Percentiles rank a stretch among this genome's conserved stretches.
These are phyloP conservation scores for Connochaetes taurinus DNA, from an alignment of 2,113 vertebrate species.

Conservation along the genomic window DNA sequence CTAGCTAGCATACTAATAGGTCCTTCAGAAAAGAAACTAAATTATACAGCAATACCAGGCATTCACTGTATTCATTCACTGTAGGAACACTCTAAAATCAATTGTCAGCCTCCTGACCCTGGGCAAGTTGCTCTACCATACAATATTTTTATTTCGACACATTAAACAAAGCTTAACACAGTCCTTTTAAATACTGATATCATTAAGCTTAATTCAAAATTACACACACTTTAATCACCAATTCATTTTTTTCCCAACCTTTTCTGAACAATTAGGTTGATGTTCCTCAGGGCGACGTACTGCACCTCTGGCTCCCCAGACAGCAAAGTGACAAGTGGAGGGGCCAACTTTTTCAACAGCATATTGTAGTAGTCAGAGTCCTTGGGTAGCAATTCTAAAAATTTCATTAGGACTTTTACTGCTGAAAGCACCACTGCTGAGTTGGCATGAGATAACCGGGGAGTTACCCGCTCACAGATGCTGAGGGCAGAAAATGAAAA, in stretches of 20 bases:
- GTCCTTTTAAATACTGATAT: background rate
- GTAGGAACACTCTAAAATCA: background rate
- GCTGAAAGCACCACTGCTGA: constrained; percentile 97
- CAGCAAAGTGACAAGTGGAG: constrained; percentile 94
- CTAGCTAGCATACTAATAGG: background rate
- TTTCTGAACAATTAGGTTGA: constrained; percentile 99
- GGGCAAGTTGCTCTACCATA: background rate
- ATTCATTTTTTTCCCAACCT: constrained; percentile 80
- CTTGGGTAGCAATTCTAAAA: constrained; percentile 96
- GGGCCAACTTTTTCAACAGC: constrained; percentile 96
- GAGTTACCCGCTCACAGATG: constrained; percentile 97
- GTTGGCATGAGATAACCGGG: constrained; percentile 96
- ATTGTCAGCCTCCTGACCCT: background rate
- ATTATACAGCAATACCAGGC: background rate
- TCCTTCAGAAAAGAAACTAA: background rate
- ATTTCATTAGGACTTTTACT: constrained; percentile 99
- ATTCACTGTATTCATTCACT: background rate
- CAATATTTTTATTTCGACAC: background rate
- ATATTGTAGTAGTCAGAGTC: constrained; percentile 98
- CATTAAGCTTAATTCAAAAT: constrained; percentile 34
- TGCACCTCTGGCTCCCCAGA: constrained; percentile 98
- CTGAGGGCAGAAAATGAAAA: constrained; percentile 73
- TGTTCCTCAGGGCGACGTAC: constrained; percentile 97
- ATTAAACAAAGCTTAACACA: background rate
- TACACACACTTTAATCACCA: constrained; percentile 17